A percentile compares a stretch with the other conserved stretches of the same genome.
Conservation (phyloP, 2,888 invertebrate genomes). For the Physocephala rufipes region DNA sequence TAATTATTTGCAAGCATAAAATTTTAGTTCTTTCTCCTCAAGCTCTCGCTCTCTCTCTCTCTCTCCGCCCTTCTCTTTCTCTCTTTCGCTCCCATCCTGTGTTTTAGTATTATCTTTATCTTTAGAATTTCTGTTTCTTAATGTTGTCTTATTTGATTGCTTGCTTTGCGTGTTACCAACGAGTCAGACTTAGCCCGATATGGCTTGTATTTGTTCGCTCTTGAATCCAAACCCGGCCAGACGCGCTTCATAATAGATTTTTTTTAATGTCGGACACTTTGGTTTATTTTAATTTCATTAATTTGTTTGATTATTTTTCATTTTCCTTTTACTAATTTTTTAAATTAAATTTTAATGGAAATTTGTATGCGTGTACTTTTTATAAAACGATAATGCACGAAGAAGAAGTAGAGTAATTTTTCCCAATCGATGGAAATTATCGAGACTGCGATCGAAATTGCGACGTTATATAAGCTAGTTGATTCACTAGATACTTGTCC, state of each 20-base stretch:
- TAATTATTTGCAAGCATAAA: conserved; percentile 29
- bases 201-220: not conserved
- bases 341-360: not conserved
- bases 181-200: too few relatives aligned
- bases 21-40: conserved; percentile 13
- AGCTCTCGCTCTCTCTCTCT: too few relatives aligned
- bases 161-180: conserved; percentile 17
- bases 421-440: too few relatives aligned
- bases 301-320: not conserved
- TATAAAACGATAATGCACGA: not conserved
- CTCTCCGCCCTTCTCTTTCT: too few relatives aligned
- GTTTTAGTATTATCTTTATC: not conserved
- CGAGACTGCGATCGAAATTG: too few relatives aligned
- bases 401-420: not conserved
- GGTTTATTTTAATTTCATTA: not conserved
- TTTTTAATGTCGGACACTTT: too few relatives aligned
- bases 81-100: too few relatives aligned
- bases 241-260: too few relatives aligned
- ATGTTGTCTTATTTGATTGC: conserved; percentile 26
- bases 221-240: too few relatives aligned
- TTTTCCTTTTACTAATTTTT: conserved; percentile 10
- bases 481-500: too few relatives aligned
- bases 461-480: too few relatives aligned
- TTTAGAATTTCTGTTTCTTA: not conserved
- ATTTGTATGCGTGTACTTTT: not conserved